Evolutionary conservation across 1,140 invertebrate species (phyloP).

Genomic region (Danaus melanippus): DNA sequence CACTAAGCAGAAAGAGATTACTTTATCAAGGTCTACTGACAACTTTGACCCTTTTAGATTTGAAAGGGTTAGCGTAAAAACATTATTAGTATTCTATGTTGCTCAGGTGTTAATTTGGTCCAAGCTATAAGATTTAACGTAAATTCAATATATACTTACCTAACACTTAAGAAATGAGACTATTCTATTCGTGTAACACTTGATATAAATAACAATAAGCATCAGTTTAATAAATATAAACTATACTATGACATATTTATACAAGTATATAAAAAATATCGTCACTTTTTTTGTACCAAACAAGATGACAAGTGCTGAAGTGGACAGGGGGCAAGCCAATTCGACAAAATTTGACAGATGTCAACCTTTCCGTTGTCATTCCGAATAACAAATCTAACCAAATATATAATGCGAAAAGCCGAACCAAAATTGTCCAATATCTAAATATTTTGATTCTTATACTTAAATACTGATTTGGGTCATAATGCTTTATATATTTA

Average conservation of each 20-base stretch:
- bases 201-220: no score
- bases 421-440: no score
- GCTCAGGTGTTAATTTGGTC: conserved; percentile 34
- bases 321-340: conserved; percentile 39
- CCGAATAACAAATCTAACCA: conserved; percentile 10
- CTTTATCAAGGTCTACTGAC: conserved; percentile 22
- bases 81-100: conserved; percentile 46
- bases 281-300: no score
- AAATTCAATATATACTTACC: no score
- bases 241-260: no score
- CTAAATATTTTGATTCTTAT: no score
- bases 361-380: conserved; percentile 22
- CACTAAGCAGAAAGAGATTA: conserved; percentile 30
- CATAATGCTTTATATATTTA: no score
- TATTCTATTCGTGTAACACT: no score
- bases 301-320: conserved; percentile 27
- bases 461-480: no score
- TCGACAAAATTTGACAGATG: conserved; percentile 54
- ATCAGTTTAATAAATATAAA: no score
- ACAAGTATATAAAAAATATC: no score
- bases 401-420: conserved; percentile 11
- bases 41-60: conserved; percentile 36
- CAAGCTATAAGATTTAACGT: conserved; percentile 17
- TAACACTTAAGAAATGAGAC: no score
- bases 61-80: conserved; percentile 50